Base-by-base conservation (phyloP, 2,797 vertebrate genomes). In the Onychomys leucogaster region DNA sequence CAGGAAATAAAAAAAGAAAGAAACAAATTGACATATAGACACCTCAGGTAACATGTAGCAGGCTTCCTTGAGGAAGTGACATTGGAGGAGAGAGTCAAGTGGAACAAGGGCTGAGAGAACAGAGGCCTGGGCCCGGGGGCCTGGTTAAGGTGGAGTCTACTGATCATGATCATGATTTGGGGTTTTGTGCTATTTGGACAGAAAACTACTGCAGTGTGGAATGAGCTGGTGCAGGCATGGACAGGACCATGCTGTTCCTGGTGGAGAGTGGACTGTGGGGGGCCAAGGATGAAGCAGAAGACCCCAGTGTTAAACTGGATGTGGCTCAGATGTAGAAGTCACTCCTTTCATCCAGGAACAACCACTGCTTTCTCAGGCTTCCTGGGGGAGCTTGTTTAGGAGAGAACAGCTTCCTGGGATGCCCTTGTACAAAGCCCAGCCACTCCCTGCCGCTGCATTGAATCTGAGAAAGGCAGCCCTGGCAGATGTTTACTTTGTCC, bases 401-500 rank as follows among this genome's bases (percentile, higher is more conserved):
- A 25, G 27, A 6, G 5, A 17, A 16, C 4, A 12, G 8, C 16
- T 88, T 96, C 34, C 80, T 32, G 29, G 11, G 73, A 32, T 46
- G 14, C 9, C 59, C 32, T 34, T 2, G 0, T 34, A n/a, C 61
- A 61, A 34, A 7, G 32, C 37, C 34, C 1, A 1, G 5, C 52
- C 21, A 55, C n/a, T 7, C 14, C 6, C 1, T 23, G 76, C 12
- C 75, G 67, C 41, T 49, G 32, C 27, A 61, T 4, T 32, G 61
- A 25, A 43, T 80, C 69, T 71, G 23, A 82, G 69, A 9, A 17
- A 71, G 46, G 43, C 10, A 59, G n/a, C 25, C 41, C 91, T 11
- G 23, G 89, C 25, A 77, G 86, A 86, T 76, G 34, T 78, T 96
- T 90, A 88, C 59, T 27, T 83, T 37, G 37, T 96, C 46, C 76